Evolutionary conservation across 1,140 invertebrate species (phyloP).

Genomic region (Tribolium castaneum): DNA sequence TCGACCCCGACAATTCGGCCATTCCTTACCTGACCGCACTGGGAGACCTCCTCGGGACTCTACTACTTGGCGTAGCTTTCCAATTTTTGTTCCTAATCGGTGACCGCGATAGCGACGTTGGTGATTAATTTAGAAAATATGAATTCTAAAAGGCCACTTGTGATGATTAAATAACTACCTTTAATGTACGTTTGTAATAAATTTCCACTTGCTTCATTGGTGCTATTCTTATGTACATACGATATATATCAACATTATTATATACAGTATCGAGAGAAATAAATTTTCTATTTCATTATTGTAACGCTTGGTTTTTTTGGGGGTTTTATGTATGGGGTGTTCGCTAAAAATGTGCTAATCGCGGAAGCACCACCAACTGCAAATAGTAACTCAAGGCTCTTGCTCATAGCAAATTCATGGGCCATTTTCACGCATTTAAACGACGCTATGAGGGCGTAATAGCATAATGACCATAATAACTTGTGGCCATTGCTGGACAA

Average conservation of each 20-base stretch:
- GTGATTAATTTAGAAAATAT: slow-evolving; percentile 52
- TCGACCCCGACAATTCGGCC: slow-evolving; percentile 95
- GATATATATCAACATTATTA: slow-evolving; percentile 24
- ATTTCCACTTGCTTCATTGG: slow-evolving; percentile 25
- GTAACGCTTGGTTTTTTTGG: background rate
- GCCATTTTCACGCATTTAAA: slow-evolving; percentile 61
- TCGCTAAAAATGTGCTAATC: background rate
- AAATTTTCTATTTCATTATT: slow-evolving; percentile 38
- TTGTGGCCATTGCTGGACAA: slow-evolving; percentile 58
- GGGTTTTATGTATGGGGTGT: background rate
- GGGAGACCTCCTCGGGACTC: slow-evolving; percentile 92
- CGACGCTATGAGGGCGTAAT: slow-evolving; percentile 61
- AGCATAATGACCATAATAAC: slow-evolving; percentile 62
- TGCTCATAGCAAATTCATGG: slow-evolving; percentile 58
- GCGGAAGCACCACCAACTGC: slow-evolving; percentile 46
- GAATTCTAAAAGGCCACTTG: slow-evolving; percentile 36
- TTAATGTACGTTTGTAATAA: background rate
- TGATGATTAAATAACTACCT: slow-evolving; percentile 28
- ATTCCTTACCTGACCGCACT: slow-evolving; percentile 95
- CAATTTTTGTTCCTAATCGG: slow-evolving; percentile 69
- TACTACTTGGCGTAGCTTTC: slow-evolving; percentile 87
- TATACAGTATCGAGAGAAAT: slow-evolving; percentile 13
- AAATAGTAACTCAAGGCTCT: slow-evolving; percentile 53
- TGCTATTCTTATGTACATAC: slow-evolving; percentile 36
- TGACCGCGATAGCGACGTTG: slow-evolving; percentile 61